Evolutionary conservation across 1,140 invertebrate genomes (phyloP), one percentile per base, ranked within the genome.

Genomic region (Notospermus geniculatus): DNA sequence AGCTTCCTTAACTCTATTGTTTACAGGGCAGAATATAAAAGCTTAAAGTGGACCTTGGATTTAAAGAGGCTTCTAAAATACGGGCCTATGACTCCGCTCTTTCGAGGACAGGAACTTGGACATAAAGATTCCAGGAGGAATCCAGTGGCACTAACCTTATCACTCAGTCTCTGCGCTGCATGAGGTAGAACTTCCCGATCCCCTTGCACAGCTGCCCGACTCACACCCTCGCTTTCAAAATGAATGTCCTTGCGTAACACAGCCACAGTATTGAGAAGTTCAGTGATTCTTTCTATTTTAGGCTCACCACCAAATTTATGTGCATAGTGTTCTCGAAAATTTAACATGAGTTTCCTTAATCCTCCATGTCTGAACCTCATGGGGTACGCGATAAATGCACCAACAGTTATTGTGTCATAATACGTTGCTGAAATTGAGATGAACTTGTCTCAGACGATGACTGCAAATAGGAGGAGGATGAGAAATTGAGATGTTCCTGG

Each of bases 361-460:
- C 93, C 93, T 1, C 92, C 92, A 73, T 89, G 88, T 76, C 91
- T 91, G 57, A 88, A 89, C 75, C 90, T 89, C 67, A 91, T 90
- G 11, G 90, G 87, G 81, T 93, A 91, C 0, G 92, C 91, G 4
- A 92, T 91, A 73, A 97, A 97, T 0, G 93, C 93, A 46, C 95
- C 95, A 28, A 91, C 91, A 1, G 92, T 97, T 9, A 95, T 85
- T 45, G 90, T 87, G 79, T 97, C 93, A 73, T 95, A 91, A 75
- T 93, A 89, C 15, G 89, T 91, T 57, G 87, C 89, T 80, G 91
- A 89, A 75, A 63, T n/a, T n/a, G n/a, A 90, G 9, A 94, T 71
- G 0, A 36, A 36, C 15, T 36, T 36, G 32, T 36, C 15, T 36
- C 15, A n/a, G n/a, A n/a, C n/a, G n/a, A n/a, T n/a, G n/a, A n/a